Base-by-base conservation (phyloP, 2,888 invertebrate species). In the Cerceris rybyensis region DNA sequence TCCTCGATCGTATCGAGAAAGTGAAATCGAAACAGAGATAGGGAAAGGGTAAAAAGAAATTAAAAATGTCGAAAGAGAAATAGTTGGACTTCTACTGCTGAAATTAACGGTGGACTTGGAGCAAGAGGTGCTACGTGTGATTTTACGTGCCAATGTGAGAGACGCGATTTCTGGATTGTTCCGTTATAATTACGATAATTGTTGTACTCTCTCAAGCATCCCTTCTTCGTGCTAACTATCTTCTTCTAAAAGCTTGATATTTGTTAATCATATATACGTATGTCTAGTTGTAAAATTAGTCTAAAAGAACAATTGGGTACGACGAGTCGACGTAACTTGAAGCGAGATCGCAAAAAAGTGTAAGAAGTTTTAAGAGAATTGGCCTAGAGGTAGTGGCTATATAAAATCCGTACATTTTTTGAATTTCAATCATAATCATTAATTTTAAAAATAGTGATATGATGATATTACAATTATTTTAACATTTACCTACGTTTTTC, bases 131-230 rank as follows among this genome's bases (percentile, higher is more conserved):
- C 43, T 54, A 46, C 54, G 70, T 75, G 75, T 75, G 77, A 76
- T 79, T 81, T 81, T 59, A 65, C 67, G 78, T 82, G 82, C 82
- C 81, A 82, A 82, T 78, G 57, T 73, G 39, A 52, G 49, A 59
- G 60, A 67, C 67, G 64, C 43, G 49, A 70, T 14, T 71, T 49
- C 60, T 52, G 42, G 54, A 59, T 14, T 9, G 42, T 74, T 74
- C 28, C 46, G 58, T 78, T 75, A 41, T 39, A 49, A 41, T 69
- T 63, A 60, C 17, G 17, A 46, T n/a, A 63, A 52, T 46, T 65
- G 60, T 42, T 46, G 14, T 55, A 70, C 4, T 43, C 17, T 50
- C 11, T 59, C 28, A 42, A 61, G 52, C 16, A 59, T 68, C 9
- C 66, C 17, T 50, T 64, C 57, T 59, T 41, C 61, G 52, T 16